Evolutionary conservation across 2,113 vertebrate species (phyloP).

Genomic region (Gasterosteus aculeatus): DNA sequence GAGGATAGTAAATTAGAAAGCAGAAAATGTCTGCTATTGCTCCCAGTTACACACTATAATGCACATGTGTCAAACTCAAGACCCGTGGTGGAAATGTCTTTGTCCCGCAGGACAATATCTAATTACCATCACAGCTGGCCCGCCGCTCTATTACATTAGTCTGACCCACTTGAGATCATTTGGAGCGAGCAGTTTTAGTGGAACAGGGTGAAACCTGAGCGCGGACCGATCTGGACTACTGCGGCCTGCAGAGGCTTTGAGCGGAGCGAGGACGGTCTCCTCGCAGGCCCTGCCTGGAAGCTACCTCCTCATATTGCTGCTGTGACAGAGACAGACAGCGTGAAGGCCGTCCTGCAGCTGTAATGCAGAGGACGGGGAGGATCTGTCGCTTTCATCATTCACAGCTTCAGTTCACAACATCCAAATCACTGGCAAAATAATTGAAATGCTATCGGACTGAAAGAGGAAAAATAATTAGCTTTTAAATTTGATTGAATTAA

Average conservation of each 20-base stretch:
- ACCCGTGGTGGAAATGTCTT: too few species aligned
- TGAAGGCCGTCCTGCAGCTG: background rate
- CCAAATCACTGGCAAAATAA: constrained; percentile 16
- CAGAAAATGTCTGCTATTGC: background rate
- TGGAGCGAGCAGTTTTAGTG: background rate
- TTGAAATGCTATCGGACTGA: background rate
- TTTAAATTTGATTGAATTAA: constrained; percentile 27
- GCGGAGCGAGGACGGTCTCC: background rate
- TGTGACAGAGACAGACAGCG: background rate
- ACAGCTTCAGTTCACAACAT: constrained; percentile 19
- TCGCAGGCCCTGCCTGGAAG: constrained; percentile 4
- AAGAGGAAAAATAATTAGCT: constrained; percentile 9
- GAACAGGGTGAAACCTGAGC: background rate
- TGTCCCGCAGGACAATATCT: too few species aligned
- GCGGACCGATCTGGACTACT: background rate
- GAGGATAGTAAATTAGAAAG: background rate
- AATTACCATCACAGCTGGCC: too few species aligned
- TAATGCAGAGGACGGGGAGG: constrained; percentile 19
- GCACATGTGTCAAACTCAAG: background rate
- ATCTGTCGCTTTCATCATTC: background rate
- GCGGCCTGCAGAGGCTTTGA: background rate
- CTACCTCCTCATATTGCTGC: background rate
- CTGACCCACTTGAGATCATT: background rate
- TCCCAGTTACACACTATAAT: background rate
- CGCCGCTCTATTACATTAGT: too few species aligned